Conservation (phyloP, 2,797 vertebrate genomes). For the Philypnodon macrostomus region DNA sequence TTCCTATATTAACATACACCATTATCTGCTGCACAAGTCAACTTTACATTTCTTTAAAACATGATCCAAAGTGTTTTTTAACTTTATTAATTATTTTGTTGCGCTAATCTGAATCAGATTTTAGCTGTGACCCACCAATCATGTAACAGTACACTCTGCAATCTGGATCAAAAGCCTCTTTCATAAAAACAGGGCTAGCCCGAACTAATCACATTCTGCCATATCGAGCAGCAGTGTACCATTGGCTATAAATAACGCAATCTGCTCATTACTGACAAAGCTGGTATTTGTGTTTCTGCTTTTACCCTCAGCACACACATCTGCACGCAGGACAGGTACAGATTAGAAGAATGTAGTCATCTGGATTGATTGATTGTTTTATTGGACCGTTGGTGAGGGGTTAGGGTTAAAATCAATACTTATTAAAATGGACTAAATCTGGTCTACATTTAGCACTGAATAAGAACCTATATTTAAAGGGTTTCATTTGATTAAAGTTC, state of each 20-base stretch:
- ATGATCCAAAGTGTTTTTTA: too few relatives aligned
- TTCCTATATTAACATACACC: too few relatives aligned
- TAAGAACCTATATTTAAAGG: too few relatives aligned
- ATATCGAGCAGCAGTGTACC: slow-evolving; percentile 51
- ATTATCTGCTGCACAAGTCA: too few relatives aligned
- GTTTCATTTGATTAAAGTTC: too few relatives aligned
- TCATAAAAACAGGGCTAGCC: slow-evolving; percentile 42
- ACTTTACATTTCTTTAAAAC: too few relatives aligned
- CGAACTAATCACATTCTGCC: slow-evolving; percentile 65
- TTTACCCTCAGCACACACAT: slow-evolving; percentile 6
- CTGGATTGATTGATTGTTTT: too few relatives aligned
- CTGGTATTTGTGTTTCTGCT: slow-evolving; percentile 34
- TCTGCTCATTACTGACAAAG: slow-evolving; percentile 40
- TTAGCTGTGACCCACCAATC: slow-evolving; percentile 35
- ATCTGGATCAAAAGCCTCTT: slow-evolving; percentile 61
- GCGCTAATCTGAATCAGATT: slow-evolving; percentile 48
- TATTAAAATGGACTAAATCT: too few relatives aligned
- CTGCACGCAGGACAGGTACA: background rate
- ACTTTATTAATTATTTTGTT: slow-evolving; percentile 8
- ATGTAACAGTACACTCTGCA: slow-evolving; percentile 37
- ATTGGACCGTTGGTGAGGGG: too few relatives aligned
- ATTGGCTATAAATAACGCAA: slow-evolving; percentile 64
- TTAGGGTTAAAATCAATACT: too few relatives aligned
- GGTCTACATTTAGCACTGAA: too few relatives aligned
- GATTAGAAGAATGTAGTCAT: too few relatives aligned